Conservation (phyloP, 2,113 vertebrate species). For the Channa argus region DNA sequence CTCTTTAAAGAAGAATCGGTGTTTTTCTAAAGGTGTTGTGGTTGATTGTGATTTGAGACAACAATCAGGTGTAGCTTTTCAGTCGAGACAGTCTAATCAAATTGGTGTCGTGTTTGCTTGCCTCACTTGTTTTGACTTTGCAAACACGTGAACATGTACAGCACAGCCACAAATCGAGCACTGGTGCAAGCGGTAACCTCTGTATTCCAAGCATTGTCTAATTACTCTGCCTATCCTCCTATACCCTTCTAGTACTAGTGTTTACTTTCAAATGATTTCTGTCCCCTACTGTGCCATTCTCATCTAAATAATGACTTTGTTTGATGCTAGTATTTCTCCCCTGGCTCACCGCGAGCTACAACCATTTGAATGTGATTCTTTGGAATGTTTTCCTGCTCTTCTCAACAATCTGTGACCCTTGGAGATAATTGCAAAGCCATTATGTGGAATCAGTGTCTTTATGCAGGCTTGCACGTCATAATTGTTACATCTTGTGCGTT, state of each 20-base stretch:
- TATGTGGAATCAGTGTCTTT: slow-evolving; percentile 46
- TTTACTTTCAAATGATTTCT: slow-evolving; percentile 54
- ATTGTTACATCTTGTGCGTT: slow-evolving; percentile 26
- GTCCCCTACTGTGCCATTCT: slow-evolving; percentile 44
- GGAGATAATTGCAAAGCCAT: slow-evolving; percentile 59
- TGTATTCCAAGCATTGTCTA: slow-evolving; percentile 42
- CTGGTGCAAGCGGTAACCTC: slow-evolving; percentile 15
- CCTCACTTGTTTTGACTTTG: background rate
- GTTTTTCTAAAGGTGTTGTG: background rate
- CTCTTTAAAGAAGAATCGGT: no score
- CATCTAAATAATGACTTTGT: slow-evolving; percentile 64
- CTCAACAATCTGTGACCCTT: slow-evolving; percentile 54
- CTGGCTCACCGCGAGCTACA: slow-evolving; percentile 53
- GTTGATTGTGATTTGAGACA: background rate
- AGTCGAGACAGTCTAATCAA: background rate
- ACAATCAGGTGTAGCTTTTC: background rate
- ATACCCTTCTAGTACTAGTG: slow-evolving; percentile 38
- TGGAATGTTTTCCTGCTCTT: slow-evolving; percentile 55
- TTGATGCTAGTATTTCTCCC: slow-evolving; percentile 38
- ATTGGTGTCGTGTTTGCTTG: background rate
- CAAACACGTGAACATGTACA: slow-evolving; percentile 1
- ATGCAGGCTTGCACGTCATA: slow-evolving; percentile 19
- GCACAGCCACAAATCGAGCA: slow-evolving; percentile 8
- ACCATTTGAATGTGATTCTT: slow-evolving; percentile 38
- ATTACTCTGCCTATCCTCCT: slow-evolving; percentile 36